These are phyloP conservation scores for Calyptomena viridis DNA, from an alignment of 2,113 vertebrate species.

Conservation along the genomic window DNA sequence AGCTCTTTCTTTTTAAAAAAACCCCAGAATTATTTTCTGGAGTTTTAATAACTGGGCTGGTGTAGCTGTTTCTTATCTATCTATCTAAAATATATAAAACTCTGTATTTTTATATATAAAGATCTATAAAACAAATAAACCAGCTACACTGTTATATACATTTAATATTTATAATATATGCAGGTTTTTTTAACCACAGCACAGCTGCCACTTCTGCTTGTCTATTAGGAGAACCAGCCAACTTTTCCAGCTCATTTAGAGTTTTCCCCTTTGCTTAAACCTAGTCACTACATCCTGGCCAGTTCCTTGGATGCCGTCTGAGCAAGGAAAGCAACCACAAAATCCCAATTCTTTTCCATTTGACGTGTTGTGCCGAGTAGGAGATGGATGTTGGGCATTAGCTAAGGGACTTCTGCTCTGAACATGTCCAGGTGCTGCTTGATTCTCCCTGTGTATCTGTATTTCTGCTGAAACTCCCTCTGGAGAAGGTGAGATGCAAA, in stretches of 20 bases:
- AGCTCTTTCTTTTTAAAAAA: background rate
- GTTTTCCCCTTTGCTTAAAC: background rate
- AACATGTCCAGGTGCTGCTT: background rate
- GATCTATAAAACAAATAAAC: background rate
- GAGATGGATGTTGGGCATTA: background rate
- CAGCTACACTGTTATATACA: background rate
- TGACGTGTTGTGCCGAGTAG: background rate
- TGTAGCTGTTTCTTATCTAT: background rate
- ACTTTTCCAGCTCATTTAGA: background rate
- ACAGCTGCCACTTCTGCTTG: background rate
- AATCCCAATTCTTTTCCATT: background rate
- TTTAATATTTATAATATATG: background rate
- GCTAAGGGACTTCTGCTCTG: background rate
- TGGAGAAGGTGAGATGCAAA: background rate
- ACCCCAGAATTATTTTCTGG: background rate
- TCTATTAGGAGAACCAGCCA: background rate
- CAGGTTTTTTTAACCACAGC: background rate
- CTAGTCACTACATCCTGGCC: background rate
- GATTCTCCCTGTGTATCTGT: background rate
- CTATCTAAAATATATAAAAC: background rate
- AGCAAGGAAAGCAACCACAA: background rate
- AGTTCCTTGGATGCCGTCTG: background rate
- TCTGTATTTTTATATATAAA: background rate
- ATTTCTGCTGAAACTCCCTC: background rate
- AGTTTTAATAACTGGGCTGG: background rate